Evolutionary conservation across 2,113 vertebrate species (phyloP).

Genomic region (Callopanchax toddi): DNA sequence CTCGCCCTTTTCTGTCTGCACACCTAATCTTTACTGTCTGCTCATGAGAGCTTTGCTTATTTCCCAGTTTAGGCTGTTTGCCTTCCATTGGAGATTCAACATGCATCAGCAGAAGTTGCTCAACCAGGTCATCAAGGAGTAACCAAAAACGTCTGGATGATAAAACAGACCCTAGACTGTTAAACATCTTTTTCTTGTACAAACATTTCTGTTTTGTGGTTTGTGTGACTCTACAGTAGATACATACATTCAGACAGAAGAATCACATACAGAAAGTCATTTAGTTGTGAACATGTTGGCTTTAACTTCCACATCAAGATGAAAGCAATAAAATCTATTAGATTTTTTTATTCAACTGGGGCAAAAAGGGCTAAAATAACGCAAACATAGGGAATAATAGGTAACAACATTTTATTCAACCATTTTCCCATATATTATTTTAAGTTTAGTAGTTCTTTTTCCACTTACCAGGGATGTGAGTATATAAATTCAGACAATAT

Average conservation of each 20-base stretch:
- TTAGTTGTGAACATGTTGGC: slow-evolving; percentile 1
- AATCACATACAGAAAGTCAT: background rate
- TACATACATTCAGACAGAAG: slow-evolving; percentile 44
- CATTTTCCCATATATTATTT: no score
- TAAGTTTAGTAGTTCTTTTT: no score
- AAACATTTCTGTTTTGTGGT: slow-evolving; percentile 43
- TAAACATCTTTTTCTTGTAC: slow-evolving; percentile 14
- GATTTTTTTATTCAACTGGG: no score
- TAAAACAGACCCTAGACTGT: slow-evolving; percentile 28
- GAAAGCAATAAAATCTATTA: no score
- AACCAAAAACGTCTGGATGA: slow-evolving; percentile 30
- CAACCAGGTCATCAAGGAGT: slow-evolving; percentile 37
- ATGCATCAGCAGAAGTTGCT: slow-evolving; percentile 17
- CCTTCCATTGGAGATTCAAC: slow-evolving; percentile 38
- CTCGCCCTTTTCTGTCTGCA: slow-evolving; percentile 46
- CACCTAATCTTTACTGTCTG: slow-evolving; percentile 61
- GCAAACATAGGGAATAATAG: no score
- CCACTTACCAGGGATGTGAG: no score
- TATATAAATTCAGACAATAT: no score
- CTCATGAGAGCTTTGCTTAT: slow-evolving; percentile 46
- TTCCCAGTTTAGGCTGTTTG: slow-evolving; percentile 50
- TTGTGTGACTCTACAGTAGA: slow-evolving; percentile 26
- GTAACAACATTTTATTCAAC: no score
- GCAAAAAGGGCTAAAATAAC: no score
- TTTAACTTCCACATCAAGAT: no score